A percentile compares a stretch with the other conserved stretches of the same genome.
Conservation (phyloP, 2,113 vertebrate species). For the Oreocharis arfaki region DNA sequence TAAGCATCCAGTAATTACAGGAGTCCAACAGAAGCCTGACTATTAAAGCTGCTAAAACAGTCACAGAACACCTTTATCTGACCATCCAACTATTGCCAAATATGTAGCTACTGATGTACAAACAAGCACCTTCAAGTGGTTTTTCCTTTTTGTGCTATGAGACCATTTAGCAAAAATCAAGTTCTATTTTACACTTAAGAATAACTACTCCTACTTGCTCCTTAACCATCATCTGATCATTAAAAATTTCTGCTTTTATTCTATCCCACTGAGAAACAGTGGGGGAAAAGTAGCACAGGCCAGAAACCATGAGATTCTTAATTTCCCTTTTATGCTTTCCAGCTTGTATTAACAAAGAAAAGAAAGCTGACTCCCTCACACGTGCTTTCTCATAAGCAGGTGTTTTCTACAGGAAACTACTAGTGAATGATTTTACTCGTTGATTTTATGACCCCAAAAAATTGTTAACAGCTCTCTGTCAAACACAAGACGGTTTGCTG, state of each 20-base stretch:
- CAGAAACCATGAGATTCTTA: background rate
- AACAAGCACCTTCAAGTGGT: background rate
- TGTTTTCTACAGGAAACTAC: background rate
- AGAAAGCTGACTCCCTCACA: background rate
- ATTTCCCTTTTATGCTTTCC: background rate
- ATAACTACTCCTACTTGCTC: background rate
- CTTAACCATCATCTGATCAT: background rate
- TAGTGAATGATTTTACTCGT: background rate
- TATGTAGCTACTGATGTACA: background rate
- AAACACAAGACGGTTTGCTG: background rate
- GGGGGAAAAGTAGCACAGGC: background rate
- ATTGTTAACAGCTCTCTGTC: background rate
- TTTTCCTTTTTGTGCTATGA: background rate
- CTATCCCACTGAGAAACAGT: background rate
- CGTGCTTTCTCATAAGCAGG: background rate
- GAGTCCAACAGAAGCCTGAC: background rate
- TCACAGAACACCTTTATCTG: background rate
- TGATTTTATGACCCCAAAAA: background rate
- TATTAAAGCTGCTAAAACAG: background rate
- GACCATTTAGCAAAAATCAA: background rate
- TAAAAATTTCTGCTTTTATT: background rate
- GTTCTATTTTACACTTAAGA: background rate
- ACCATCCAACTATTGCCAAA: background rate
- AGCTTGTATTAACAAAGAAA: background rate
- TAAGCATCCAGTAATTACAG: background rate